Evolutionary conservation across 2,113 vertebrate species (phyloP).

Genomic region (Oryzias javanicus): DNA sequence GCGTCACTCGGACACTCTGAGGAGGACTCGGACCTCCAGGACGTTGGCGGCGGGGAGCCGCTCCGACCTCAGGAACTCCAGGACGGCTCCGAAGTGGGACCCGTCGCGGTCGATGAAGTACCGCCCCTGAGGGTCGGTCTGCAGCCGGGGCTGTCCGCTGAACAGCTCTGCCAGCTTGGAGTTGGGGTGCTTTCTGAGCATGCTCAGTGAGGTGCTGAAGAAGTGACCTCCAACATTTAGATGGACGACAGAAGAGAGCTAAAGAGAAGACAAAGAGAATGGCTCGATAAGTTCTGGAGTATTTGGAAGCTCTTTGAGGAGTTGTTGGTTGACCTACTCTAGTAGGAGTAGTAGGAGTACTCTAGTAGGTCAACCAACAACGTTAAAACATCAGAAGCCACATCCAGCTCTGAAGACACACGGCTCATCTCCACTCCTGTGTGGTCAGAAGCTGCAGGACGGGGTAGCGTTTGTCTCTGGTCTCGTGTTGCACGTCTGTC

Average conservation of each 20-base stretch:
- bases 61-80: constrained; percentile 87
- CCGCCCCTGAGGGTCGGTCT: constrained; percentile 77
- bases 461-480: no score
- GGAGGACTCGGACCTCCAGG: constrained; percentile 60
- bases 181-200: constrained; percentile 81
- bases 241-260: constrained; percentile 79
- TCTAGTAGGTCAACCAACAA: no score
- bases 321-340: no score
- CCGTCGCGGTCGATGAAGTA: constrained; percentile 89
- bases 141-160: constrained; percentile 55
- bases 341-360: no score
- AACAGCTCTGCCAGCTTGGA: constrained; percentile 87
- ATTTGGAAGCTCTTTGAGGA: no score
- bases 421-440: no score
- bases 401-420: no score
- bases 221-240: constrained; percentile 86
- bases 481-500: no score
- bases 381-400: no score
- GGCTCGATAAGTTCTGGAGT: no score
- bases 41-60: constrained; percentile 78
- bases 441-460: no score
- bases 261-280: constrained; percentile 5
- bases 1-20: not conserved
- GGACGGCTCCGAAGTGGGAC: constrained; percentile 81
- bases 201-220: constrained; percentile 81